Conservation (phyloP, 1,140 invertebrate genomes). For the Octopus bimaculoides region DNA sequence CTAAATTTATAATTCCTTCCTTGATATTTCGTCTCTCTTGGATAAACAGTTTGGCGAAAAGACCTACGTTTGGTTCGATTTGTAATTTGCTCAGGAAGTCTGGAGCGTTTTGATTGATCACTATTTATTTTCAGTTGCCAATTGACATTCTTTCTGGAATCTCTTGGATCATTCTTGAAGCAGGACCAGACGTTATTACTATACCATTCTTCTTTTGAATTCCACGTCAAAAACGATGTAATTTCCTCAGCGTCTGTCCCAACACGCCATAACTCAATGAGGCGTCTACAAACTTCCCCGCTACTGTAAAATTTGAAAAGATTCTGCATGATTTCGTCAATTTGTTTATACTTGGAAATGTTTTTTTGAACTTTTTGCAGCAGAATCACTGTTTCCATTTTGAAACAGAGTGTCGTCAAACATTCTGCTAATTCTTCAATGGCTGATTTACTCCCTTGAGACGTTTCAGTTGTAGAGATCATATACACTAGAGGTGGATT, state of each 20-base stretch:
- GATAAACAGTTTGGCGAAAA: too few species aligned
- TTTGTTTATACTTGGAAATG: background rate
- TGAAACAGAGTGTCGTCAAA: background rate
- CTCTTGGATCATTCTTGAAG: background rate
- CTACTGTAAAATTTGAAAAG: background rate
- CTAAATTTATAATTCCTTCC: too few species aligned
- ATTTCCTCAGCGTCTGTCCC: background rate
- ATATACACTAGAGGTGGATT: background rate
- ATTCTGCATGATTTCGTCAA: background rate
- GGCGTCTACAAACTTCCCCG: background rate
- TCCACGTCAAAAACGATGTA: background rate
- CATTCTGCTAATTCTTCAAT: background rate
- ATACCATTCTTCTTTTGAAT: slow-evolving; percentile 2
- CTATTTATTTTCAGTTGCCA: too few species aligned
- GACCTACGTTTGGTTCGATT: too few species aligned
- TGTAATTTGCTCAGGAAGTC: too few species aligned
- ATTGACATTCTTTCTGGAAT: background rate
- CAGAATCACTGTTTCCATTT: background rate
- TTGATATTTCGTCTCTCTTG: too few species aligned
- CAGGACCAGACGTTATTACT: background rate
- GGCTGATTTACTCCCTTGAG: background rate
- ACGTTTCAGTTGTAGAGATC: background rate
- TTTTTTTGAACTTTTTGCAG: background rate
- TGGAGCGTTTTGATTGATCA: too few species aligned
- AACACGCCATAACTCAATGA: background rate